Conservation (phyloP, 2,113 vertebrate species). For the Dromaius novaehollandiae region DNA sequence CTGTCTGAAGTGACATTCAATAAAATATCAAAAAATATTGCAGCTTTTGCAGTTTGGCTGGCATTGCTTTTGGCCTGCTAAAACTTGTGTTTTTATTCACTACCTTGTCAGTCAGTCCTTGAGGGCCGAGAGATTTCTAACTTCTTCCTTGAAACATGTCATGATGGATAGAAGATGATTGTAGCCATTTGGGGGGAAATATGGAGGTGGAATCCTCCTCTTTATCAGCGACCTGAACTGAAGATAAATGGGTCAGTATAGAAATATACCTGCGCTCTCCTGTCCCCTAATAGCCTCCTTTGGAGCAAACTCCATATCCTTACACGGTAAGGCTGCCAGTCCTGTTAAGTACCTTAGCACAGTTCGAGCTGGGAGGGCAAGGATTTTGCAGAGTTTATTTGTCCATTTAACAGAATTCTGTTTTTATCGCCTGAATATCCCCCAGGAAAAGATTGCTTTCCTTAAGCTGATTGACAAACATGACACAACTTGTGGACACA, state of each 20-base stretch:
- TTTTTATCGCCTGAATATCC: not conserved
- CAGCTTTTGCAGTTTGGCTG: not conserved
- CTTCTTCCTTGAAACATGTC: conserved; percentile 39
- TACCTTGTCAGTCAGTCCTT: conserved; percentile 45
- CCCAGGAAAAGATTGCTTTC: not conserved
- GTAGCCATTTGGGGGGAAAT: not conserved
- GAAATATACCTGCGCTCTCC: not conserved
- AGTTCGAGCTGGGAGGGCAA: not conserved
- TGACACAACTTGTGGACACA: not conserved
- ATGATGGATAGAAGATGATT: conserved; percentile 21
- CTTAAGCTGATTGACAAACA: not conserved
- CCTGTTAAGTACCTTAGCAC: not conserved
- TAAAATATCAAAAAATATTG: conserved; percentile 38
- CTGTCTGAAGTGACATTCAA: conserved; percentile 10
- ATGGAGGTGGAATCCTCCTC: not conserved
- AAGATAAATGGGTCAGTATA: not conserved
- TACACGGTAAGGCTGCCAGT: not conserved
- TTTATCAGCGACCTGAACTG: not conserved
- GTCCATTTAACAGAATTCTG: not conserved
- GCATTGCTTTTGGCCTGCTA: not conserved
- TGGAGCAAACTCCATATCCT: not conserved
- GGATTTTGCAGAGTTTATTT: not conserved
- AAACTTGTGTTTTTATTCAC: conserved; percentile 38
- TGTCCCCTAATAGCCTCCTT: accelerated
- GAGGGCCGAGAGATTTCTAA: conserved; percentile 39